phyloP scores from a whole-genome alignment of 1,140 invertebrate species.

The Nilaparvata lugens region DNA sequence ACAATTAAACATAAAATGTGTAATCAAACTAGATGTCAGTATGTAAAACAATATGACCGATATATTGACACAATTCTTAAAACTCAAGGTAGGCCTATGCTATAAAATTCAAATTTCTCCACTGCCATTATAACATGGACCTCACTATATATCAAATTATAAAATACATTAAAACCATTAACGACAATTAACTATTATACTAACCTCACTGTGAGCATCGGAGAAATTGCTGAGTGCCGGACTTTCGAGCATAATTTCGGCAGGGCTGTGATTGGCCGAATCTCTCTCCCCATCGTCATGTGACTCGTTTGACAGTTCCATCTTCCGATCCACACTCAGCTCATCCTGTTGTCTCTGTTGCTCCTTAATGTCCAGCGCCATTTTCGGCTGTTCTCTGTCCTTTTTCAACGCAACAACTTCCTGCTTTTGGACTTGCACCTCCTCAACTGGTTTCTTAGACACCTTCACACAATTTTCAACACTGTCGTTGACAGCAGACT shows the following conservation, averaged over 20 bases:
- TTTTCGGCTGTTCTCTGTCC: not conserved
- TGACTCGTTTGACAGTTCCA: constrained; percentile 19
- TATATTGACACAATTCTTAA: no score
- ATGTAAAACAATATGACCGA: no score
- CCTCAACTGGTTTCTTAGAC: not conserved
- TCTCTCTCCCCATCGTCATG: constrained; percentile 41
- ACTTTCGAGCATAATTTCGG: constrained; percentile 50
- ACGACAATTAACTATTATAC: constrained; percentile 8
- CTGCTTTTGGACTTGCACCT: not conserved
- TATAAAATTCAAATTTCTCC: no score
- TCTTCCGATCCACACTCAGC: constrained; percentile 13
- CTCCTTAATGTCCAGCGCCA: constrained; percentile 8
- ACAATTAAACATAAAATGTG: no score
- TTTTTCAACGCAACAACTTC: not conserved
- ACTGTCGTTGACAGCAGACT: no score
- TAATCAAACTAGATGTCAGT: no score
- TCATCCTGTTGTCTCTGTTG: constrained; percentile 16
- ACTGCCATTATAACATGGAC: no score
- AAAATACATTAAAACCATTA: no score
- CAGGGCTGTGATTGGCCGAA: constrained; percentile 57
- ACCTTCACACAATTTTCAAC: no score
- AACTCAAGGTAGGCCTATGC: no score
- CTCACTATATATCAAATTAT: no score
- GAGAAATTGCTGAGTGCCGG: constrained; percentile 53
- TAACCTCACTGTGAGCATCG: constrained; percentile 55